A percentile compares a stretch with the other conserved stretches of the same genome.
Evolutionary conservation across 92 coral and sea anemone species (phyloP).

Genomic region (Meandrina meandrites): DNA sequence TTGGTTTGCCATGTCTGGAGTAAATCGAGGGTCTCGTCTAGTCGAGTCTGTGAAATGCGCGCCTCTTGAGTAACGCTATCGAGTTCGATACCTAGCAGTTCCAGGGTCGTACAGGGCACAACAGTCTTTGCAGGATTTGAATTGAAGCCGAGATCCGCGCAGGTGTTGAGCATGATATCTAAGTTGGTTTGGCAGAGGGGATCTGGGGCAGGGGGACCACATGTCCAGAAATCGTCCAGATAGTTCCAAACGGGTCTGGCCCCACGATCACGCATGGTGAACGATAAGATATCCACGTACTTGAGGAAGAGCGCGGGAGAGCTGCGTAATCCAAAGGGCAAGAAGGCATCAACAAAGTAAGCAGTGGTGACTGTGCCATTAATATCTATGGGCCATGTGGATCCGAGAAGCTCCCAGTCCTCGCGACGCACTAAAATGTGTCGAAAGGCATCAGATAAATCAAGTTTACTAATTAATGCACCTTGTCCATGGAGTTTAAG

Average conservation of each 20-base stretch:
- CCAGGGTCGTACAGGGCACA: slow-evolving; percentile 7
- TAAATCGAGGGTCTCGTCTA: neutral
- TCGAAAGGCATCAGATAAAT: slow-evolving; percentile 21
- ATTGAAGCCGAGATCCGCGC: slow-evolving; percentile 31
- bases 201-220: slow-evolving; percentile 38
- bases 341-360: slow-evolving; percentile 41
- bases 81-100: slow-evolving; percentile 38
- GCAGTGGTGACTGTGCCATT: slow-evolving; percentile 15
- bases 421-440: slow-evolving; percentile 31
- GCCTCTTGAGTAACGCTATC: slow-evolving; percentile 31
- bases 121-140: slow-evolving; percentile 25
- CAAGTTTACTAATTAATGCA: slow-evolving; percentile 8
- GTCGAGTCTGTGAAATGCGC: slow-evolving; percentile 15
- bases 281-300: slow-evolving; percentile 17
- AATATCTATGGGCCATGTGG: slow-evolving; percentile 49
- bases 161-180: slow-evolving; percentile 17
- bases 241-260: slow-evolving; percentile 26
- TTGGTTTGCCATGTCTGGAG: neutral
- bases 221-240: slow-evolving; percentile 49
- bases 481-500: neutral
- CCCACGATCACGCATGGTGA: slow-evolving; percentile 17
- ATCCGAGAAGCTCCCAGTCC: slow-evolving; percentile 55
- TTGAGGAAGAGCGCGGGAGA: slow-evolving; percentile 28
- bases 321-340: slow-evolving; percentile 38
- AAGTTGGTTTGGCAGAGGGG: neutral